A percentile compares a stretch with the other conserved stretches of the same genome.
Evolutionary conservation across 2,888 invertebrate species (phyloP).

Genomic region (Geotrupes spiniger): DNA sequence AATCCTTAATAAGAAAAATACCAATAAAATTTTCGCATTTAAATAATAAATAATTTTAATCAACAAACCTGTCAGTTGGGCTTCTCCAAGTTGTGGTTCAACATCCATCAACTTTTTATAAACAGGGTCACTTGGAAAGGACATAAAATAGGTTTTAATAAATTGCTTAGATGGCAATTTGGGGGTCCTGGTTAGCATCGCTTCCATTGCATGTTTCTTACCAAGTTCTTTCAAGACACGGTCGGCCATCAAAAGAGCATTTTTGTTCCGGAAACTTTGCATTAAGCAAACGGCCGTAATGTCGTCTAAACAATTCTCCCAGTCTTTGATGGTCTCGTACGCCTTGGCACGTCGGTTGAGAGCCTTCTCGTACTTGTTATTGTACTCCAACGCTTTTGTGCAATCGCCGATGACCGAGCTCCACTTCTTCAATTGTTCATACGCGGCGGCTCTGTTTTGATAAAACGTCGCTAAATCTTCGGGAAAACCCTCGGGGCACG

Average conservation of each 20-base stretch:
- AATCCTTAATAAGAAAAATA: too few species aligned
- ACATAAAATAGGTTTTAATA: conserved; percentile 81
- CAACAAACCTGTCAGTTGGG: conserved; percentile 41
- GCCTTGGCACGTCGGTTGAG: conserved; percentile 79
- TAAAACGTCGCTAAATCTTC: conserved; percentile 86
- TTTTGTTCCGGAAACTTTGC: conserved; percentile 82
- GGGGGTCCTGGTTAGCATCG: conserved; percentile 65
- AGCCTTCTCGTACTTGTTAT: conserved; percentile 86
- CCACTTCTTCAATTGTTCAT: conserved; percentile 87
- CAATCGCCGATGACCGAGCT: conserved; percentile 84
- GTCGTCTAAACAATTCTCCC: conserved; percentile 83
- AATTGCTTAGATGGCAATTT: conserved; percentile 83
- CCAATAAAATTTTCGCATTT: too few species aligned
- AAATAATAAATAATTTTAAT: too few species aligned
- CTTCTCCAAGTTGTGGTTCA: conserved; percentile 46
- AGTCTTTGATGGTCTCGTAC: conserved; percentile 75
- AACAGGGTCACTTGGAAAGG: conserved; percentile 85
- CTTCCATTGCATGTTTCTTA: conserved; percentile 70
- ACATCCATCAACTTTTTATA: conserved; percentile 52
- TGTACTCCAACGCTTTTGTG: conserved; percentile 76
- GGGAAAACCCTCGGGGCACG: conserved; percentile 72
- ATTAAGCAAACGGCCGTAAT: conserved; percentile 89
- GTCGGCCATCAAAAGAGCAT: conserved; percentile 80
- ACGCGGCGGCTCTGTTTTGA: conserved; percentile 94
- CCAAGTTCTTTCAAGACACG: conserved; percentile 82